Evolutionary conservation across 1,140 invertebrate species (phyloP).

Genomic region (Micrasema minimum): DNA sequence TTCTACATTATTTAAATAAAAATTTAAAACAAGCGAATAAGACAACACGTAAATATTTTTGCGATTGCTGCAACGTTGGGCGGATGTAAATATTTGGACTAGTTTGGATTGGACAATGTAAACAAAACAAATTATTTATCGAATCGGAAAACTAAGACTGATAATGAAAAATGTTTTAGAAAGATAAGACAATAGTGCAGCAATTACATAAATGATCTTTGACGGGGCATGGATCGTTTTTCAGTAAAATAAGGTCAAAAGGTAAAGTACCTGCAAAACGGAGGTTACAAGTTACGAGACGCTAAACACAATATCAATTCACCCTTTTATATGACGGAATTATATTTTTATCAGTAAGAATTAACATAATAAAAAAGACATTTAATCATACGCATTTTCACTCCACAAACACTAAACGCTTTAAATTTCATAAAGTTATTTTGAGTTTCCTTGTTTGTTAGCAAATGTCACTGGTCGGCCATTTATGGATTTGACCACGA

Average conservation of each 20-base stretch:
- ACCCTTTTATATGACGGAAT: background rate
- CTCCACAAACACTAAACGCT: constrained; percentile 1
- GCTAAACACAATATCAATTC: constrained; percentile 1
- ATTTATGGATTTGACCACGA: constrained; percentile 46
- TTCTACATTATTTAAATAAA: background rate
- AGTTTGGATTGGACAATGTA: background rate
- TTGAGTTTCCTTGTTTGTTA: constrained; percentile 44
- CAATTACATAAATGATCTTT: constrained; percentile 11
- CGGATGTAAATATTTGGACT: constrained; percentile 17
- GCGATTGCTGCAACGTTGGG: background rate
- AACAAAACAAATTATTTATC: constrained; percentile 16
- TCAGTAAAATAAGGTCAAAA: constrained; percentile 47
- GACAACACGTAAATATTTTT: background rate
- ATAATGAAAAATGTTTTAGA: background rate
- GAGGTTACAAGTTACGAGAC: constrained; percentile 38
- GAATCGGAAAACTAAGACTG: too few relatives aligned
- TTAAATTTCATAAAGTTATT: constrained; percentile 38
- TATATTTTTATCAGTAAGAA: constrained; percentile 4
- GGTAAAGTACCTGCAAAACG: constrained; percentile 46
- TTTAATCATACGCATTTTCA: constrained; percentile 24
- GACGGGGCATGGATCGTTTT: constrained; percentile 21
- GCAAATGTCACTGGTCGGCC: constrained; percentile 47
- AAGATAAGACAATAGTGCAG: constrained; percentile 1
- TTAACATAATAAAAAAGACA: background rate
- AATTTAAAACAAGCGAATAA: background rate